Base-by-base conservation (phyloP, 1,140 invertebrate species). In the Caerostris extrusa region DNA sequence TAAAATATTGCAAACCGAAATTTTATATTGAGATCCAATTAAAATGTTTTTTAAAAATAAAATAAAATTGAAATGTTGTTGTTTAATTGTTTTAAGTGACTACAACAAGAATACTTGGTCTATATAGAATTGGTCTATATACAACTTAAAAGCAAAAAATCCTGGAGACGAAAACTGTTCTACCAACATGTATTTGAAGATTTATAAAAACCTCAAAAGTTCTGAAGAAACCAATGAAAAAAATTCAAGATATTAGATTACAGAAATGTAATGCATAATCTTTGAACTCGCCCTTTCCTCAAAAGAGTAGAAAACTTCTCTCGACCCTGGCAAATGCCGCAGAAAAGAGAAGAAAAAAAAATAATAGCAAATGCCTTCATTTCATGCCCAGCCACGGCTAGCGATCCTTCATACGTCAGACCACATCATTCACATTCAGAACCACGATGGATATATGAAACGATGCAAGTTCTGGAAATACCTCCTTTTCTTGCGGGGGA, bases 371-470 rank as follows among this genome's bases (percentile, higher is more conserved):
- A 64, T 87, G 19, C n/a, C 86, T 64, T 67, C 60, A 50, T 55
- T 57, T 12, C n/a, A 88, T 61, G 8, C 6, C 60, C 19, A 53
- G 50, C 57, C 55, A 60, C 58, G 60, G 4, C 19, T 5, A 67
- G 50, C 4, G 61, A 7, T n/a, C 55, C 82, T 55, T 81, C 17
- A 57, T 88, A 88, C 60, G 86, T 88, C 86, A 67, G 64, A 88
- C 86, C 86, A 64, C 58, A 88, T 88, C 86, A 88, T 88, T 88
- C 86, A 88, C 34, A 88, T 88, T 88, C 86, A 88, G 86, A 17
- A 64, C 86, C 86, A 88, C 60, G 50, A n/a, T 64, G 50, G 86
- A 88, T n/a, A 88, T 64, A 88, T 88, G 61, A 88, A 88, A 88
- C 86, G 86, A 58, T 14, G 50, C 53, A n/a, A 88, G 86, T 53